phyloP scores from a whole-genome alignment of 2,113 vertebrate species.

The Lophius piscatorius region DNA sequence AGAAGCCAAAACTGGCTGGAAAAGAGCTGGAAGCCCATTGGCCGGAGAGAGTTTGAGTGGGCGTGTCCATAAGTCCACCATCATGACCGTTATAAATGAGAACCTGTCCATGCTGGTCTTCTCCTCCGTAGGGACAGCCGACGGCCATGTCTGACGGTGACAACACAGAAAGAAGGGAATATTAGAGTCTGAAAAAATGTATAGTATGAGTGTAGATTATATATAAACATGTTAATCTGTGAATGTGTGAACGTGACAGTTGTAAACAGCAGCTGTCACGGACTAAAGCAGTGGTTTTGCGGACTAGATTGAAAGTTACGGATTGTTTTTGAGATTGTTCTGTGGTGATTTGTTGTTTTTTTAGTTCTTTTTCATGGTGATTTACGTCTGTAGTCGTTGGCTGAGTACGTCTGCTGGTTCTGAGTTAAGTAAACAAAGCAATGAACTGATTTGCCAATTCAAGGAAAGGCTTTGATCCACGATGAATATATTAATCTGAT shows the following conservation, averaged over 20 bases:
- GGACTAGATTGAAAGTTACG: not conserved
- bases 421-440: not conserved
- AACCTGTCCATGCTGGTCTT: constrained; percentile 85
- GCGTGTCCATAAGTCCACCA: constrained; percentile 75
- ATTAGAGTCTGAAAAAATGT: no score
- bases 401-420: no score
- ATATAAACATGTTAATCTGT: no score
- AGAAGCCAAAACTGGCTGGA: constrained; percentile 87
- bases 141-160: constrained; percentile 83
- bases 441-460: no score
- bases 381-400: constrained; percentile 8
- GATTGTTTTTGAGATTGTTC: not conserved
- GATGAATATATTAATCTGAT: no score
- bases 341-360: constrained; percentile 4
- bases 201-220: not conserved
- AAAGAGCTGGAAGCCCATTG: constrained; percentile 80
- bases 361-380: no score
- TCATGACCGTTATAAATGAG: constrained; percentile 84
- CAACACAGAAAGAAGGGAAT: not conserved
- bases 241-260: not conserved
- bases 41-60: constrained; percentile 86
- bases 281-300: not conserved
- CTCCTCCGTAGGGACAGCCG: constrained; percentile 87
- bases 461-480: no score
- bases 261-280: not conserved